Evolutionary conservation across 2,113 vertebrate genomes (phyloP), one percentile per base, ranked within the genome.

Genomic region (Podarcis raffonei): DNA sequence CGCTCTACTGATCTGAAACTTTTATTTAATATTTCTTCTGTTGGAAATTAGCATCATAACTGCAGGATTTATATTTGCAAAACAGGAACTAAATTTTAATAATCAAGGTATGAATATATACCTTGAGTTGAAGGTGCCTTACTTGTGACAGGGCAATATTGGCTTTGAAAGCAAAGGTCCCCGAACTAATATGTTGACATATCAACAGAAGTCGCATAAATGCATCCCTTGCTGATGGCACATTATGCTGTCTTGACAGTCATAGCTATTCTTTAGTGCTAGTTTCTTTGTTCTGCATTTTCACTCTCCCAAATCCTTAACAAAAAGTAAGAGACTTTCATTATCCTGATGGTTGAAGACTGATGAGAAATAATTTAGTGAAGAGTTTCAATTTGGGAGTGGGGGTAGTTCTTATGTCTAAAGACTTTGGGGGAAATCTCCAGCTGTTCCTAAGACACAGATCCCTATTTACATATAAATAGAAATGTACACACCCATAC

Each of bases 161-260:
- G 91, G 93, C 94, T 96, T 93, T 96, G 95, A 94, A 95, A 97
- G 94, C 84, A 89, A 81, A 76, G 94, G 89, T 95, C 92, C 95
- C 96, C 86, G 89, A 91, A 94, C 94, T 94, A 94, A 96, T 96
- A 95, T 92, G 87, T 94, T 95, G 92, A 86, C 91, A 92, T 62
- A 81, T 92, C 87, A 87, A 16, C 66, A 66, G 91, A 94, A 94
- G 91, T 87, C 89, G 90, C 85, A 84, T 0, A 1, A 90, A 94
- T 25, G 4, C 85, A 85, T 95, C 90, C 90, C 93, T 82, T 69
- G 83, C 89, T 83, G 30, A 85, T 42, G 37, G 84, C 84, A 53
- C 80, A n/a, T 68, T 62, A 65, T 87, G 39, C 76, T 66, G 5
- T 82, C 91, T 90, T 94, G 91, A 76, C 87, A 92, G 48, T 82